phyloP scores from a whole-genome alignment of 2,888 invertebrate genomes.

The Dasypolia templi region DNA sequence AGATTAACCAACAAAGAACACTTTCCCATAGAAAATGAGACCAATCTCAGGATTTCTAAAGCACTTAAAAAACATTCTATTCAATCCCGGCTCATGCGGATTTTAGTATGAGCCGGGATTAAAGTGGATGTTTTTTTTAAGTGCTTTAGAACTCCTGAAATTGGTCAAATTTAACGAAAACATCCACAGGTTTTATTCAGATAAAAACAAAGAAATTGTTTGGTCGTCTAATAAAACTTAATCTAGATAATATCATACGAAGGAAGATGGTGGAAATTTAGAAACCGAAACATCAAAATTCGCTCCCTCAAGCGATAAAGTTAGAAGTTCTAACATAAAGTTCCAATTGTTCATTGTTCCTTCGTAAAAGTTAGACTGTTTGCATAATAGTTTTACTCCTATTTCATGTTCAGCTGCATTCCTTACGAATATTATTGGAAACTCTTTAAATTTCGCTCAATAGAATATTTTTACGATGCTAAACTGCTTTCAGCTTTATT shows the following conservation, averaged over 20 bases:
- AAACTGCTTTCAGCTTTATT: conserved; percentile 58
- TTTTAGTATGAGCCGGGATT: too few relatives aligned
- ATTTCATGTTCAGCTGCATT: conserved; percentile 79
- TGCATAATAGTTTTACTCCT: conserved; percentile 86
- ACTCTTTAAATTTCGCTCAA: conserved; percentile 74
- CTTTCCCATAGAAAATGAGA: too few relatives aligned
- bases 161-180: neutral
- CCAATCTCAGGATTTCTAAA: too few relatives aligned
- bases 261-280: conserved; percentile 53
- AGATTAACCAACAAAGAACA: neutral
- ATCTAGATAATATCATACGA: conserved; percentile 45
- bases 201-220: neutral
- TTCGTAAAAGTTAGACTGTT: conserved; percentile 78
- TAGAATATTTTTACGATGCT: conserved; percentile 73
- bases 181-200: neutral
- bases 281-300: conserved; percentile 69
- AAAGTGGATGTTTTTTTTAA: neutral
- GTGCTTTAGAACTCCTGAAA: neutral
- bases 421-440: conserved; percentile 76
- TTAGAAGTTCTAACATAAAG: conserved; percentile 79
- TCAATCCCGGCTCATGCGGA: too few relatives aligned
- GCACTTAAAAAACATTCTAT: too few relatives aligned
- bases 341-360: conserved; percentile 78
- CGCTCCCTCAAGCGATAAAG: conserved; percentile 67
- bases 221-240: conserved; percentile 23